Evolutionary conservation across 1,140 invertebrate genomes (phyloP), one percentile per base, ranked within the genome.

Genomic region (Parasteatoda tepidariorum): DNA sequence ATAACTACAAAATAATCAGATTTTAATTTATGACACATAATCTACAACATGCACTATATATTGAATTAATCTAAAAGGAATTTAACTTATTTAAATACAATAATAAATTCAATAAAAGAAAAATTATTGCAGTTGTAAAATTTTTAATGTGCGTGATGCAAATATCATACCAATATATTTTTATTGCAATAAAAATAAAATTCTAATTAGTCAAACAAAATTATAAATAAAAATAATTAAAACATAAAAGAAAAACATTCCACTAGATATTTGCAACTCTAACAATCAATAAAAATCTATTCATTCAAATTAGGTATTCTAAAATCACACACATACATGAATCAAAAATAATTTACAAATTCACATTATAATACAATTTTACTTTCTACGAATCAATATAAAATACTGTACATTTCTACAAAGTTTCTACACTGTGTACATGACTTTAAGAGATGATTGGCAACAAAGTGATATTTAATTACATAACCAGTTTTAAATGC

Each of bases 341-440:
- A 68, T 79, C 76, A 82, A 70, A 82, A 82, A 82, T 82, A 82
- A 70, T 82, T 82, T 82, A 82, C 78, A 82, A 82, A 82, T 82
- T 82, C 78, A 82, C 78, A 82, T 64, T 82, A 82, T 82, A 7
- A 41, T 62, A 79, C 75, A 82, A 15, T 55, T 13, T 79, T 66
- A 66, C 18, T 0, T 31, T 31, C 55, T 59, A 26, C 26, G 28
- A 15, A 33, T 33, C 67, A 71, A 82, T 81, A 82, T n/a, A 82
- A 82, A 82, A 82, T 82, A 82, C 78, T 82, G 78, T 82, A 82
- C 78, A 68, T 79, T 79, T 68, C 61, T 68, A 67, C 62, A 79
- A 22, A 73, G 15, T 79, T 68, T 79, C 64, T 79, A 57, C 48
- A 68, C 22, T 79, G 31, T 68, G 38, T 68, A 68, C 34, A 79